phyloP scores from a whole-genome alignment of 2,888 invertebrate genomes.

The Drosophila lutescens region DNA sequence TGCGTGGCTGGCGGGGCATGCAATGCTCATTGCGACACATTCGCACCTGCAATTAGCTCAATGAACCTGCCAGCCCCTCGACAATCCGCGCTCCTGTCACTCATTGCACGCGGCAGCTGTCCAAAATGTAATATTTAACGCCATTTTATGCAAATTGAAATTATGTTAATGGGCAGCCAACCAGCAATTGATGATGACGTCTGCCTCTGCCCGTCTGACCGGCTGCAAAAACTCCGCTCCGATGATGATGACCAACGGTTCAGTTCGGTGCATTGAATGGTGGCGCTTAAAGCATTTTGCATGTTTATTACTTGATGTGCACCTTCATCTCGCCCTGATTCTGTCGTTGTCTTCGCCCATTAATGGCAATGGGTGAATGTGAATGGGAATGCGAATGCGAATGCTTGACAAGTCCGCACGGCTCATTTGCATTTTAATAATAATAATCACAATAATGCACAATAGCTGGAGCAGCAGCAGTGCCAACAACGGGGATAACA shows the following conservation, averaged over 20 bases:
- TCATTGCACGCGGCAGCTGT: slow-evolving; percentile 53
- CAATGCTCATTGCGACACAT: slow-evolving; percentile 55
- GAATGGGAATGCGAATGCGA: slow-evolving; percentile 9
- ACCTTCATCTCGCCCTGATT: slow-evolving; percentile 14
- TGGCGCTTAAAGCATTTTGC: slow-evolving; percentile 72
- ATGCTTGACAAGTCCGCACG: slow-evolving; percentile 58
- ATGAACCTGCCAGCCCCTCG: slow-evolving; percentile 32
- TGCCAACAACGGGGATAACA: slow-evolving; percentile 37
- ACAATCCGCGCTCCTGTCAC: slow-evolving; percentile 2
- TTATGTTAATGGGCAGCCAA: slow-evolving; percentile 72
- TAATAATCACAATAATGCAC: slow-evolving; percentile 69
- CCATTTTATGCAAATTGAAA: slow-evolving; percentile 78
- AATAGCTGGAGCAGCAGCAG: slow-evolving; percentile 18
- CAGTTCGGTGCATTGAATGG: slow-evolving; percentile 18
- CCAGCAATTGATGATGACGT: slow-evolving; percentile 39
- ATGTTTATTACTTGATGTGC: slow-evolving; percentile 45
- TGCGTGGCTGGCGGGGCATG: slow-evolving; percentile 48
- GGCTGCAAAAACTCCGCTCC: slow-evolving; percentile 11
- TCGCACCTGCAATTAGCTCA: slow-evolving; percentile 73
- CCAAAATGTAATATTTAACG: slow-evolving; percentile 75
- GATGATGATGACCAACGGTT: slow-evolving; percentile 2
- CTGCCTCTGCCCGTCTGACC: not conserved
- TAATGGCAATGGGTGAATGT: slow-evolving; percentile 6
- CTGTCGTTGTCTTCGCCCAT: slow-evolving; percentile 41
- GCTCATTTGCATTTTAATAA: slow-evolving; percentile 78